phyloP scores from a whole-genome alignment of 1,140 invertebrate genomes.

The Mycetomoellerius zeteki region DNA sequence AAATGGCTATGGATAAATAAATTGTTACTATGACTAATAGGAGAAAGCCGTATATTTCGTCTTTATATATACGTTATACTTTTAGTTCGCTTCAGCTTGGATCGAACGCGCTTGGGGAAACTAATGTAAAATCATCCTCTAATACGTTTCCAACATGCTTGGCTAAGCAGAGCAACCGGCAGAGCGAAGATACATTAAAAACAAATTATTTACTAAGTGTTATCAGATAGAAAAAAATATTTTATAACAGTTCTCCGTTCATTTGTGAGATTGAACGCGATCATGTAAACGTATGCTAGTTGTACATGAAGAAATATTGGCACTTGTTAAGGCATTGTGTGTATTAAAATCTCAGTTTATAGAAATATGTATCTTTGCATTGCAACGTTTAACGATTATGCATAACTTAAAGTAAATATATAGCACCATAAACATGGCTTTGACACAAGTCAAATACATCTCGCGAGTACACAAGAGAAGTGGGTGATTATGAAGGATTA shows the following conservation, averaged over 20 bases:
- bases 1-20: slow-evolving; percentile 52
- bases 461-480: slow-evolving; percentile 10
- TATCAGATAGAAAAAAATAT: slow-evolving; percentile 23
- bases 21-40: slow-evolving; percentile 46
- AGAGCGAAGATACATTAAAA: slow-evolving; percentile 32
- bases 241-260: slow-evolving; percentile 29
- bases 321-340: slow-evolving; percentile 54
- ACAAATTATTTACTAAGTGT: slow-evolving; percentile 35
- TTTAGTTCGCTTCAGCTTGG: slow-evolving; percentile 31
- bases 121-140: slow-evolving; percentile 50
- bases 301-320: slow-evolving; percentile 61
- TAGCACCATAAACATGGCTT: slow-evolving; percentile 69
- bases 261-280: slow-evolving; percentile 37
- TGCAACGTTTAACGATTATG: slow-evolving; percentile 45
- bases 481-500: slow-evolving; percentile 45
- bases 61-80: slow-evolving; percentile 17
- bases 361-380: slow-evolving; percentile 6
- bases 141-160: slow-evolving; percentile 51
- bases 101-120: slow-evolving; percentile 8
- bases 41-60: slow-evolving; percentile 31
- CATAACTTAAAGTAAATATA: slow-evolving; percentile 58
- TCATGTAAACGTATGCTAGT: slow-evolving; percentile 23
- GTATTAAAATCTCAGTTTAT: neutral
- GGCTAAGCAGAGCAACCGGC: slow-evolving; percentile 14
- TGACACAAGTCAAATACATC: slow-evolving; percentile 34